These are phyloP conservation scores for Aegotheles bennettii DNA, from an alignment of 2,113 vertebrate genomes.

Conservation along the genomic window DNA sequence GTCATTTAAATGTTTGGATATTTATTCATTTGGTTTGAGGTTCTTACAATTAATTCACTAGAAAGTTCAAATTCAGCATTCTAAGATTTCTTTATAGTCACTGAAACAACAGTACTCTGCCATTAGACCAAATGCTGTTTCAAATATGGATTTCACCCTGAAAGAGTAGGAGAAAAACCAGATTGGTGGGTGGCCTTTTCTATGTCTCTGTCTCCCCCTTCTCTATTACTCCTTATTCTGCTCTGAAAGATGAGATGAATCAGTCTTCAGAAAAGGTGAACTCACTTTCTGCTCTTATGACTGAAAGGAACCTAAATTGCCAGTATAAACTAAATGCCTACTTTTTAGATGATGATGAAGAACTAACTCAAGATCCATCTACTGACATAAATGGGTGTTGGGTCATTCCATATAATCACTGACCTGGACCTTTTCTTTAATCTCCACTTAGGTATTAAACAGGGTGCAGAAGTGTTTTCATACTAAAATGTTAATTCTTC, in stretches of 20 bases:
- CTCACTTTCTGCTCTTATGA: not conserved
- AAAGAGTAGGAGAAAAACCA: not conserved
- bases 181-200: not conserved
- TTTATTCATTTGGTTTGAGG: not conserved
- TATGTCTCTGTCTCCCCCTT: not conserved
- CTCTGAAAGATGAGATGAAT: not conserved
- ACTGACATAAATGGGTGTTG: not conserved
- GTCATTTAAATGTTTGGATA: not conserved
- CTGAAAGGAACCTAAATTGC: not conserved
- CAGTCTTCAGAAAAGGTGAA: not conserved
- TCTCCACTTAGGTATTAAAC: not conserved
- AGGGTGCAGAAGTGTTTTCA: not conserved
- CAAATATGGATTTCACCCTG: not conserved
- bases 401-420: not conserved
- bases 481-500: not conserved
- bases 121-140: not conserved
- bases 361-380: not conserved
- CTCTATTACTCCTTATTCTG: not conserved
- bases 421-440: not conserved
- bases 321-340: not conserved
- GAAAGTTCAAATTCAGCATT: not conserved
- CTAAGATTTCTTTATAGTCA: not conserved
- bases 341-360: not conserved
- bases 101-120: not conserved
- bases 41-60: not conserved